A percentile compares a stretch with the other conserved stretches of the same genome.
Conservation (phyloP, 1,140 invertebrate genomes). For the Aphelinus certus region DNA sequence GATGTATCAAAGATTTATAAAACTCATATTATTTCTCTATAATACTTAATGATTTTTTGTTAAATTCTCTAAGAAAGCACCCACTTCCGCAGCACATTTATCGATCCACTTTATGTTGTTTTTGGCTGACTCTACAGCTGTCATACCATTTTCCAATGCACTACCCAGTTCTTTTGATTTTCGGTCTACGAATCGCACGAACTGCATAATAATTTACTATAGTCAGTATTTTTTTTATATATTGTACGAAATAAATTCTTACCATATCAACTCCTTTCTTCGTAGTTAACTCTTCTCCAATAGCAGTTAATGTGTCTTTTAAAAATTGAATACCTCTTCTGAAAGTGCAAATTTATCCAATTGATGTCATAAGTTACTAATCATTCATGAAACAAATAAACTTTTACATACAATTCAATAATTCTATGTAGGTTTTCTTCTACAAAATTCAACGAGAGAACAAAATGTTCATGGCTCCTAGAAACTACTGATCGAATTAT, state of each 20-base stretch:
- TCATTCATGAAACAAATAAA: no score
- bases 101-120: constrained; percentile 44
- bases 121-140: constrained; percentile 35
- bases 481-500: constrained; percentile 51
- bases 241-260: constrained; percentile 17
- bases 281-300: constrained; percentile 44
- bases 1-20: no score
- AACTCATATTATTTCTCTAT: no score
- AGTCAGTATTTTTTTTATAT: constrained; percentile 22
- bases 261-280: constrained; percentile 45
- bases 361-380: no score
- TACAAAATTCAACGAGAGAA: constrained; percentile 44
- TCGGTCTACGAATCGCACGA: constrained; percentile 40
- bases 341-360: background rate
- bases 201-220: constrained; percentile 38
- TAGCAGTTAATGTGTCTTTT: constrained; percentile 39
- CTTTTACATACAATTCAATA: constrained; percentile 41
- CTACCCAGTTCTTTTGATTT: constrained; percentile 33
- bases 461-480: constrained; percentile 40
- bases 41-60: no score
- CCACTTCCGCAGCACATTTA: constrained; percentile 15
- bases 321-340: constrained; percentile 47
- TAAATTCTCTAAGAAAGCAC: no score
- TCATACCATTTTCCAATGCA: constrained; percentile 28
- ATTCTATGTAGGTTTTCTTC: constrained; percentile 43